These are phyloP conservation scores for Anguilla japonica DNA, from an alignment of 2,113 vertebrate species.

Conservation along the genomic window DNA sequence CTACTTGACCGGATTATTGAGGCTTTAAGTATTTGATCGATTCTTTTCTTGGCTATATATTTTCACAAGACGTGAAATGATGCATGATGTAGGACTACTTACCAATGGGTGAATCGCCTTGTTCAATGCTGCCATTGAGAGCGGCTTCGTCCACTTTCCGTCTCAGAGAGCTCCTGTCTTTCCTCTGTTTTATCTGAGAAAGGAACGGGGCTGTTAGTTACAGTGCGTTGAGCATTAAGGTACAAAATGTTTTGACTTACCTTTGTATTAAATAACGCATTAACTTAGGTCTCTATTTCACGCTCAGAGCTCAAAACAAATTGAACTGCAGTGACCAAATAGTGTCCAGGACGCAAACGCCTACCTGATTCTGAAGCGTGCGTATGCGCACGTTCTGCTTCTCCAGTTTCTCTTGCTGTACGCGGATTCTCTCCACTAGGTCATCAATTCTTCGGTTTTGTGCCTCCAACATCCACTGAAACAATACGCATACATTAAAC, in stretches of 20 bases:
- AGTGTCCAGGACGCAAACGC: not conserved
- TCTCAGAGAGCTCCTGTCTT: constrained; percentile 38
- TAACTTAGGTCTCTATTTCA: not conserved
- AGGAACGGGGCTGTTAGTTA: not conserved
- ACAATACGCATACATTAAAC: constrained; percentile 24
- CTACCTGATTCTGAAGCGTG: constrained; percentile 74
- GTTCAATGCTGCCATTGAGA: constrained; percentile 49
- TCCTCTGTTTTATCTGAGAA: constrained; percentile 58
- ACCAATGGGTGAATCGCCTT: constrained; percentile 65
- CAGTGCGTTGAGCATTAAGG: not conserved
- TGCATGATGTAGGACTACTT: constrained; percentile 40
- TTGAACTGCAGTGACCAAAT: not conserved
- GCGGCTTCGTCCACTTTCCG: constrained; percentile 33
- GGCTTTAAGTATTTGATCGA: not conserved
- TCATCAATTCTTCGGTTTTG: constrained; percentile 85
- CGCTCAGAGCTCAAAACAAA: not conserved
- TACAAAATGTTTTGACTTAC: not conserved
- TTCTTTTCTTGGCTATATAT: not conserved
- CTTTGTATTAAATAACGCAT: not conserved
- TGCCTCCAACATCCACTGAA: constrained; percentile 77
- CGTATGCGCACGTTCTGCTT: constrained; percentile 88
- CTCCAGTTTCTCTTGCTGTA: constrained; percentile 89
- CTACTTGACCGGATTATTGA: not conserved
- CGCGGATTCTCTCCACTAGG: constrained; percentile 80
- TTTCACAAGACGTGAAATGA: not conserved